Percentiles rank a stretch among this genome's conserved stretches.
Evolutionary conservation across 2,888 invertebrate genomes (phyloP).

Genomic region (Synanthedon tipuliformis): DNA sequence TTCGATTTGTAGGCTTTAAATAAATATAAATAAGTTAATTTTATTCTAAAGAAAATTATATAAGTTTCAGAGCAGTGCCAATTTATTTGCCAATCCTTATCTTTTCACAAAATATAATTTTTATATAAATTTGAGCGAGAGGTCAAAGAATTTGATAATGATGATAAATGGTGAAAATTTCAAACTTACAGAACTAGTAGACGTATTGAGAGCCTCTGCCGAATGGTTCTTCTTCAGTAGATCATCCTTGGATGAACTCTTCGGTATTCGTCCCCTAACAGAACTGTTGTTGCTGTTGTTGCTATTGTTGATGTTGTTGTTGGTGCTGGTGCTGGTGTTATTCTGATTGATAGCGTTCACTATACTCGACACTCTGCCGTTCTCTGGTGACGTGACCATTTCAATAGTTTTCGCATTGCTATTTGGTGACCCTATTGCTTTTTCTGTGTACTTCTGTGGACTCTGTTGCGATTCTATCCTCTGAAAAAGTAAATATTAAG

Average conservation of each 20-base stretch:
- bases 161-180: too few relatives aligned
- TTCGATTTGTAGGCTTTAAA: too few relatives aligned
- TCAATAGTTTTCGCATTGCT: conserved; percentile 22
- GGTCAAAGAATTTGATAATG: too few relatives aligned
- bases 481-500: conserved; percentile 22
- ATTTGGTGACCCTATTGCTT: conserved; percentile 44
- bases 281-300: conserved; percentile 26
- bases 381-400: conserved; percentile 30
- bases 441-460: conserved; percentile 53
- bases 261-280: conserved; percentile 46
- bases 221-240: conserved; percentile 41
- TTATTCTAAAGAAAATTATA: too few relatives aligned
- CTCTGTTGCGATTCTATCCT: conserved; percentile 60
- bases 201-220: conserved; percentile 51
- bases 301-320: conserved; percentile 35
- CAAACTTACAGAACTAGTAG: conserved; percentile 45
- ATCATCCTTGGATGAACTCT: conserved; percentile 60
- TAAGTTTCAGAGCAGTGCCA: too few relatives aligned
- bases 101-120: too few relatives aligned
- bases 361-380: conserved; percentile 56
- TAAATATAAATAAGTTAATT: too few relatives aligned
- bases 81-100: too few relatives aligned
- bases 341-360: conserved; percentile 57
- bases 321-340: conserved; percentile 5
- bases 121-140: too few relatives aligned